These are phyloP conservation scores for Spheniscus humboldti DNA, from an alignment of 2,797 vertebrate genomes.

Conservation along the genomic window DNA sequence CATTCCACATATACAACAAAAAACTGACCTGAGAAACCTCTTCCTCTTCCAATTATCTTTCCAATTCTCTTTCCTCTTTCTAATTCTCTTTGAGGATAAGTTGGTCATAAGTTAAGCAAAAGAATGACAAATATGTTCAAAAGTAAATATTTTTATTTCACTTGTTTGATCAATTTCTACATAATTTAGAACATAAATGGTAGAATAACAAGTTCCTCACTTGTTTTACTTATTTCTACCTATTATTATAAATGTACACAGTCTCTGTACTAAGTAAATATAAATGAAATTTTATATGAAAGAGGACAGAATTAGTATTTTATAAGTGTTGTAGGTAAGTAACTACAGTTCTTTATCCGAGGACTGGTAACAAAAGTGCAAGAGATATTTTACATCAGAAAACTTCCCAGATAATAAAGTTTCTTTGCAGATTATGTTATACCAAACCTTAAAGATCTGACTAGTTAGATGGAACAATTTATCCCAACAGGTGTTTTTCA, in stretches of 20 bases:
- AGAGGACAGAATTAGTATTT: not conserved
- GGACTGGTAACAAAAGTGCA: not conserved
- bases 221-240: not conserved
- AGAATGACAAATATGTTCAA: not conserved
- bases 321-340: not conserved
- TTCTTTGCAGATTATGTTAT: not conserved
- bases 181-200: not conserved
- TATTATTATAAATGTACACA: not conserved
- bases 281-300: not conserved
- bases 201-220: not conserved
- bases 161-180: not conserved
- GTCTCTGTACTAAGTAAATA: not conserved
- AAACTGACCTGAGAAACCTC: not conserved
- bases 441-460: not conserved
- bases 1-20: not conserved
- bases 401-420: not conserved
- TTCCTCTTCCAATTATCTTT: not conserved
- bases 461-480: not conserved
- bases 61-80: not conserved
- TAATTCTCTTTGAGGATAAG: not conserved
- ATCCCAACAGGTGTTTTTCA: not conserved
- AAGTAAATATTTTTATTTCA: not conserved
- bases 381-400: not conserved
- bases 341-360: not conserved
- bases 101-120: not conserved